Evolutionary conservation across 2,113 vertebrate species (phyloP).

Genomic region (Delphinus delphis): DNA sequence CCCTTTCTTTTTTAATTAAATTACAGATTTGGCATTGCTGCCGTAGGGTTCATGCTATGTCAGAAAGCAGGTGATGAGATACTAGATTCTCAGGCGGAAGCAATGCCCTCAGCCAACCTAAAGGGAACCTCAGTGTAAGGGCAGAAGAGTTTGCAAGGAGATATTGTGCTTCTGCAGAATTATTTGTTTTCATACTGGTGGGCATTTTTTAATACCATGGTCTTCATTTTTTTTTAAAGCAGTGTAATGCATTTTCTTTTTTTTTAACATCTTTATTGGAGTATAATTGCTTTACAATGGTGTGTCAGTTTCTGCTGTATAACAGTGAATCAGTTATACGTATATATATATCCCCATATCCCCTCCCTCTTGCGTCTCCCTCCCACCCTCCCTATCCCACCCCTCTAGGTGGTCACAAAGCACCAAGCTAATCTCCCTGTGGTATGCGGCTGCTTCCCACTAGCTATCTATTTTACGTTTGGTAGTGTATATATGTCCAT

Average conservation of each 20-base stretch:
- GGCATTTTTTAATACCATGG: neutral
- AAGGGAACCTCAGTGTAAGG: neutral
- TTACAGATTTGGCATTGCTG: neutral
- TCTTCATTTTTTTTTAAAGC: neutral
- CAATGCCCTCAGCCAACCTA: neutral
- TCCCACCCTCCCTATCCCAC: too few relatives aligned
- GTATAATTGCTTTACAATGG: too few relatives aligned
- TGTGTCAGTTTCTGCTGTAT: too few relatives aligned
- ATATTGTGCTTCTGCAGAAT: neutral
- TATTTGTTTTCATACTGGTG: neutral
- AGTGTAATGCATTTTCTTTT: neutral
- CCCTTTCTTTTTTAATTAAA: slow-evolving; percentile 66
- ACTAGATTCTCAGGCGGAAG: neutral
- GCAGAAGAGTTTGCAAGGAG: neutral
- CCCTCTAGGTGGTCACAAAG: too few relatives aligned
- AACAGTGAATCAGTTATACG: too few relatives aligned
- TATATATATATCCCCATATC: too few relatives aligned
- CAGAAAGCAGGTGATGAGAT: neutral
- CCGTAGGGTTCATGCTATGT: neutral
- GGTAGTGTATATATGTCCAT: too few relatives aligned
- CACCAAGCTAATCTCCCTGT: too few relatives aligned
- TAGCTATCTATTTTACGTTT: too few relatives aligned
- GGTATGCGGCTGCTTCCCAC: too few relatives aligned
- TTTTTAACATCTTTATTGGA: too few relatives aligned
- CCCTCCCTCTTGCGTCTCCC: too few relatives aligned